phyloP scores from a whole-genome alignment of 2,888 invertebrate genomes.

The Polydrusus cervinus region DNA sequence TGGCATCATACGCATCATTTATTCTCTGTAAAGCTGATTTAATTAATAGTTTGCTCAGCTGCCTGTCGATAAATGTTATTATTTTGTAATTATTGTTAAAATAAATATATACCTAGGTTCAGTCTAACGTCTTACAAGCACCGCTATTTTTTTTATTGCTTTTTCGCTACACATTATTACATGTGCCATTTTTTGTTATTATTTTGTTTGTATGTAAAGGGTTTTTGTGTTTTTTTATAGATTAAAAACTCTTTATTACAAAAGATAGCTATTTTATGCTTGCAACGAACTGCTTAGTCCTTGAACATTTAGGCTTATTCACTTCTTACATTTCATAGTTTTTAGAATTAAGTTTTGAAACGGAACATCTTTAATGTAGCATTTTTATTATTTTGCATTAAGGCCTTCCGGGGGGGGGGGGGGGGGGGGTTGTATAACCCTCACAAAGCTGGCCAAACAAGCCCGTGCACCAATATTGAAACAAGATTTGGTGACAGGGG shows the following conservation, averaged over 20 bases:
- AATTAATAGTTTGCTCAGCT: constrained; percentile 29
- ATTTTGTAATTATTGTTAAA: constrained; percentile 43
- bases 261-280: neutral
- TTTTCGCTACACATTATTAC: constrained; percentile 8
- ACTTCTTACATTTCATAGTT: too few relatives aligned
- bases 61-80: constrained; percentile 49
- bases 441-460: too few relatives aligned
- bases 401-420: too few relatives aligned
- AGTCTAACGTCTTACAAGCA: constrained; percentile 63
- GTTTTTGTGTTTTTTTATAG: constrained; percentile 4
- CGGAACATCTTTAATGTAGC: too few relatives aligned
- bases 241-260: constrained; percentile 8
- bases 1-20: constrained; percentile 46
- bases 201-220: constrained; percentile 1
- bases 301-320: neutral
- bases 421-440: too few relatives aligned
- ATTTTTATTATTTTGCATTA: too few relatives aligned
- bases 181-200: neutral
- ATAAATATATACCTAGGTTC: constrained; percentile 66
- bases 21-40: constrained; percentile 48
- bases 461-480: too few relatives aligned
- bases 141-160: constrained; percentile 34
- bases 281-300: constrained; percentile 2
- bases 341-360: too few relatives aligned
- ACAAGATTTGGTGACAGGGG: too few relatives aligned